Conservation (phyloP, 2,113 vertebrate species). For the Epinephelus lanceolatus region DNA sequence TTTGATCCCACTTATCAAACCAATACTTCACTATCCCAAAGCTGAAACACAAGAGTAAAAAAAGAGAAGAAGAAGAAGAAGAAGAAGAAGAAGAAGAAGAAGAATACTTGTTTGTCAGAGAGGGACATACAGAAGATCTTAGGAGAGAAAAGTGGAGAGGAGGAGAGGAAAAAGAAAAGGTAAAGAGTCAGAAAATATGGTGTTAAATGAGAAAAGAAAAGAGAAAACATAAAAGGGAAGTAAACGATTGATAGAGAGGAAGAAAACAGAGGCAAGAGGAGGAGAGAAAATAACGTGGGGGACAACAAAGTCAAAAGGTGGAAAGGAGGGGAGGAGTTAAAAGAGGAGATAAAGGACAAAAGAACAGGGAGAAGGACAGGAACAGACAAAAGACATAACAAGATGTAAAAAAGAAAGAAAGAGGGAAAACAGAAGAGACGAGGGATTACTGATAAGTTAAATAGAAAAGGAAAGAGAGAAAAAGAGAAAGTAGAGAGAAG, state of each 20-base stretch:
- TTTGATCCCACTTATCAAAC: neutral
- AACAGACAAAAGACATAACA: neutral
- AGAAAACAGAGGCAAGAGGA: neutral
- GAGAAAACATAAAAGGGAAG: neutral
- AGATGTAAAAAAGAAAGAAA: constrained; percentile 8
- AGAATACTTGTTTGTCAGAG: too few relatives aligned
- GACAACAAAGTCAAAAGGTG: neutral
- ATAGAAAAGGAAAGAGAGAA: neutral
- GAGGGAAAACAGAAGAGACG: neutral
- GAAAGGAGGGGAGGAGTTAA: constrained; percentile 54
- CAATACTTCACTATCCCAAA: neutral
- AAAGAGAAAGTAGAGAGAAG: neutral
- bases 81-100: too few relatives aligned
- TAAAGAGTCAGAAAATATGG: neutral
- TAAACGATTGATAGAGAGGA: neutral
- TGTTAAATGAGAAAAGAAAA: neutral
- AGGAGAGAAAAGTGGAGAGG: too few relatives aligned
- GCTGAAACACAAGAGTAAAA: neutral
- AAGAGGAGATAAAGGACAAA: constrained; percentile 41
- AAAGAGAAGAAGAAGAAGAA: too few relatives aligned
- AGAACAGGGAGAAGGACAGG: neutral
- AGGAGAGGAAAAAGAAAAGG: neutral
- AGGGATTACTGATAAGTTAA: neutral
- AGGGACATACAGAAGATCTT: too few relatives aligned
- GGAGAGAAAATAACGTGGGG: constrained; percentile 9